Evolutionary conservation across 1,140 invertebrate species (phyloP), one percentile per base, ranked within the genome.

Genomic region (Trichoplusia ni): DNA sequence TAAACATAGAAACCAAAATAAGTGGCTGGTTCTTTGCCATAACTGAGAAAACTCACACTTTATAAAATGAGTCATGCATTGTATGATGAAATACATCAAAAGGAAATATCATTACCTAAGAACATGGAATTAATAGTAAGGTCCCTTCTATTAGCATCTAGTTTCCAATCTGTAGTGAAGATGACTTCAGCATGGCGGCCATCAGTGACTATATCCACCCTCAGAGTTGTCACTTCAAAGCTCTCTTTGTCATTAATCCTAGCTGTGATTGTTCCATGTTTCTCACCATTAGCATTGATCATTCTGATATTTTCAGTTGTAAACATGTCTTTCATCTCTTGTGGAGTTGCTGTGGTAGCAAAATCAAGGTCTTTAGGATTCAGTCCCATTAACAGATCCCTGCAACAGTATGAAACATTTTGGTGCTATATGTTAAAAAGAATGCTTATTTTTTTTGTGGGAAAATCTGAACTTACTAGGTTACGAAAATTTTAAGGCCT

Each of bases 91-190:
- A 16, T 14, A 58, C 18, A 64, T 44, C 46, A 64, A n/a, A 51
- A 13, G 19, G 27, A 25, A 29, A 44, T 13, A 11, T 38, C 47
- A 37, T 70, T 84, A 95, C 95, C 98, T 58, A 99, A 91, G 91
- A 98, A 99, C 97, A 99, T 98, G 1, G 99, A 98, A 93, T 99
- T 99, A 31, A 99, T 97, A 0, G 99, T 99, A 1, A 99, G 92
- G 91, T 99, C 99, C 80, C 99, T 91, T 71, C 99, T 92, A 82
- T 96, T 97, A 1, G 99, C 97, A 94, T 99, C 99, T 40, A 98
- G 81, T 77, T 96, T 92, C 98, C 99, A 99, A 86, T 99, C 95
- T 46, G 93, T 98, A 4, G 98, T 99, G 84, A 97, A 99, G 76
- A 96, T 90, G 1, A 99, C 98, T 86, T 98, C 94, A 21, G 99